phyloP scores from a whole-genome alignment of 2,888 invertebrate species.

The Syritta pipiens region DNA sequence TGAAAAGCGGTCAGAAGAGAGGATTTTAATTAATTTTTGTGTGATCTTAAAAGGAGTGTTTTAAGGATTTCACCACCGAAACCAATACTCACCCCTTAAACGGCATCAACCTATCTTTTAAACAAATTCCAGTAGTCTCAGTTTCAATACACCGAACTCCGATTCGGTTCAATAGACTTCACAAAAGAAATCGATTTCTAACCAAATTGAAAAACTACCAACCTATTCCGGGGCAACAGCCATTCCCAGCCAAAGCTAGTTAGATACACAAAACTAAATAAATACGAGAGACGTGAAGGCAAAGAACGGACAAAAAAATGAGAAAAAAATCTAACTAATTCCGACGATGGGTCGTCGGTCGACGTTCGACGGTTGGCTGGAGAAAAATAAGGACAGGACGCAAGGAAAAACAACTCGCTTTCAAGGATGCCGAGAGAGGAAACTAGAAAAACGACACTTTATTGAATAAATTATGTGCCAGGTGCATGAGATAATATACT shows the following conservation, averaged over 20 bases:
- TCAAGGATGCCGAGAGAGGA: slow-evolving; percentile 21
- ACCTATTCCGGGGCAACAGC: slow-evolving; percentile 4
- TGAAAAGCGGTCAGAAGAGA: too few relatives aligned
- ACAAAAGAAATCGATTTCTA: slow-evolving; percentile 62
- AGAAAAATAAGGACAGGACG: slow-evolving; percentile 6
- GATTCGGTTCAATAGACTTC: slow-evolving; percentile 57
- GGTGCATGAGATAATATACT: slow-evolving; percentile 48
- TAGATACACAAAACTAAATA: slow-evolving; percentile 59
- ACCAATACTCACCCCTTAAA: neutral
- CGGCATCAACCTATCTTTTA: slow-evolving; percentile 10
- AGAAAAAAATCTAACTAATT: slow-evolving; percentile 63
- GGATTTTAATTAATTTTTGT: too few relatives aligned
- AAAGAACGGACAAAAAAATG: too few relatives aligned
- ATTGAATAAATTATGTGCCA: slow-evolving; percentile 62
- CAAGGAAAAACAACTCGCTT: slow-evolving; percentile 15
- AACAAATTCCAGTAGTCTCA: slow-evolving; percentile 51
- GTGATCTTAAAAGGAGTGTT: too few relatives aligned
- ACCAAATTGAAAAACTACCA: slow-evolving; percentile 55
- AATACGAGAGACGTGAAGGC: slow-evolving; percentile 31
- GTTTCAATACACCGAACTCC: slow-evolving; percentile 60
- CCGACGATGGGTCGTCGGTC: slow-evolving; percentile 24
- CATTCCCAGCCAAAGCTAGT: slow-evolving; percentile 33
- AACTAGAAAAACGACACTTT: slow-evolving; percentile 49
- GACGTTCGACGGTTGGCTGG: neutral
- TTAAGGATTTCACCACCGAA: too few relatives aligned